A percentile compares a stretch with the other conserved stretches of the same genome.
Conservation (phyloP, 1,140 invertebrate genomes). For the Riptortus pedestris region DNA sequence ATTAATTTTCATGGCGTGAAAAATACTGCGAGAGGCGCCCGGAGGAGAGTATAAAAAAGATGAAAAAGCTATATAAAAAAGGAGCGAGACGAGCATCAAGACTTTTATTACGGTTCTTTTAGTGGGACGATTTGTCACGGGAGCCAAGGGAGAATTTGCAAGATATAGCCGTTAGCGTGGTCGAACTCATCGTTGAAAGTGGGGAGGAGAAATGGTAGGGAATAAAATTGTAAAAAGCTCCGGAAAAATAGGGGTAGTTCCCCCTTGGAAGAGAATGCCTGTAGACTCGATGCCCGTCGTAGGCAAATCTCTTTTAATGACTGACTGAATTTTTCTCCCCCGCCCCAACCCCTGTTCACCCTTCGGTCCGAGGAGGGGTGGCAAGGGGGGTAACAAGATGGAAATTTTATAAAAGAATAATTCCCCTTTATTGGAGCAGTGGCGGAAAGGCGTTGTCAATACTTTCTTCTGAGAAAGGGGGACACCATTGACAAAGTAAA, state of each 20-base stretch:
- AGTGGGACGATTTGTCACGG: constrained; percentile 13
- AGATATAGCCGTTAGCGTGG: constrained; percentile 12
- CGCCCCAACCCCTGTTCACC: neutral
- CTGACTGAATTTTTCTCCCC: neutral
- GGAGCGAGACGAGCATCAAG: neutral
- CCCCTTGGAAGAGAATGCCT: neutral
- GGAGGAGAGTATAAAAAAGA: neutral
- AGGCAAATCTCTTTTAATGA: neutral
- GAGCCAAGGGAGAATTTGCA: constrained; percentile 8
- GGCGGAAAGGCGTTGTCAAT: constrained; percentile 11
- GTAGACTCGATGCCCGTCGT: too few relatives aligned
- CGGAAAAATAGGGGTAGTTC: neutral
- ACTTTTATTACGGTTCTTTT: constrained; percentile 6
- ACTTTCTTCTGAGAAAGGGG: neutral
- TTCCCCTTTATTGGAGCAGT: constrained; percentile 10
- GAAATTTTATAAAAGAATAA: constrained; percentile 20
- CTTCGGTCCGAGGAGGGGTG: neutral
- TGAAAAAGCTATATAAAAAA: neutral
- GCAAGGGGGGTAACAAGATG: constrained; percentile 1
- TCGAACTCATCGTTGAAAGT: neutral
- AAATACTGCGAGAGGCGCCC: too few relatives aligned
- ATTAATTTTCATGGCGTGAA: too few relatives aligned
- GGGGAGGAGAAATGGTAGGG: neutral
- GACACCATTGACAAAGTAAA: constrained; percentile 4
- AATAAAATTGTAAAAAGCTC: neutral